Evolutionary conservation across 35 echinoderm and acorn worm species (phyloP).

Genomic region (Apostichopus californicus): DNA sequence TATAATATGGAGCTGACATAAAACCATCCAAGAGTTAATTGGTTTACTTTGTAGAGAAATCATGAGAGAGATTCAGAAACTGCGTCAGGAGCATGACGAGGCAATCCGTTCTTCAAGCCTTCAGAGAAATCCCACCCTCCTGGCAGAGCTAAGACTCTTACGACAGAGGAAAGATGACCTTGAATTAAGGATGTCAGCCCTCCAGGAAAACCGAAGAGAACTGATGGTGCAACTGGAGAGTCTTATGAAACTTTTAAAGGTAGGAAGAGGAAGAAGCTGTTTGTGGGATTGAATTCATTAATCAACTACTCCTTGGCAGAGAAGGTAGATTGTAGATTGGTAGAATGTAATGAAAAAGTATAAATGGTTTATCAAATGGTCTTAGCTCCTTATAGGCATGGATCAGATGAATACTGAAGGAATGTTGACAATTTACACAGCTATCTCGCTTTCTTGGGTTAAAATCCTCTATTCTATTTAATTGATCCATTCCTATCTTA

Average conservation of each 20-base stretch:
- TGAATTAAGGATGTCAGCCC: conserved; percentile 96
- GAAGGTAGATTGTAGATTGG: not conserved
- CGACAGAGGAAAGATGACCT: conserved; percentile 98
- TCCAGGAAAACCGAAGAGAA: conserved; percentile 95
- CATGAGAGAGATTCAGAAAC: conserved; percentile 95
- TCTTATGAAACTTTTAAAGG: conserved; percentile 97
- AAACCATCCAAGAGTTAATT: not conserved
- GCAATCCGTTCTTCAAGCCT: conserved; percentile 85
- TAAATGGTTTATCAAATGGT: not conserved
- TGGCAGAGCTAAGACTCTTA: conserved; percentile 92
- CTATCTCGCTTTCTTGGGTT: too few relatives aligned
- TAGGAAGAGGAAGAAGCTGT: not conserved
- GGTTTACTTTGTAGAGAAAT: conserved; percentile 59
- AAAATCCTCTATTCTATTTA: too few relatives aligned
- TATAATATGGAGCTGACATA: too few relatives aligned
- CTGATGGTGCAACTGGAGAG: conserved; percentile 98
- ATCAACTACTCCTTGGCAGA: too few relatives aligned
- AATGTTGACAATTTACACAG: too few relatives aligned
- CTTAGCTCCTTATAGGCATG: not conserved
- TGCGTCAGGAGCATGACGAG: conserved; percentile 96
- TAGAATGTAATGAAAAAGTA: not conserved
- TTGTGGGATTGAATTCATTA: too few relatives aligned
- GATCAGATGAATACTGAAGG: too few relatives aligned
- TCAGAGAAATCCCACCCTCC: conserved; percentile 92
- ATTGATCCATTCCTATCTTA: too few relatives aligned